Percentiles rank a stretch among this genome's conserved stretches.
Conservation (phyloP, 2,888 invertebrate species). For the Heliconius aoede region DNA sequence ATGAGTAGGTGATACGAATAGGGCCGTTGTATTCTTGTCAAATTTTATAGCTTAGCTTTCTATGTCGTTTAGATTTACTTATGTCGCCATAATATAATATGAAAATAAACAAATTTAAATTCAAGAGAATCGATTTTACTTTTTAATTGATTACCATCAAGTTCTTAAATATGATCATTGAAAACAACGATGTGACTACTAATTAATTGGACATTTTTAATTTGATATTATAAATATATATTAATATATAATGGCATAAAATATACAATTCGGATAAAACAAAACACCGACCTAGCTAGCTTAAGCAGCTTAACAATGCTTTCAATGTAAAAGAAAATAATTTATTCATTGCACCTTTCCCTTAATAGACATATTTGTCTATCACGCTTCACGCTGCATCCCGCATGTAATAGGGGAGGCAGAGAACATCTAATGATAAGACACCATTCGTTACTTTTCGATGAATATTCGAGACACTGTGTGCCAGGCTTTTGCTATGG, state of each 20-base stretch:
- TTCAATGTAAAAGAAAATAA: neutral
- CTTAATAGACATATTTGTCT: too few relatives aligned
- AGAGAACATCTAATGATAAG: too few relatives aligned
- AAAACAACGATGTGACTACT: neutral
- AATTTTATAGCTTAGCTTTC: constrained; percentile 34
- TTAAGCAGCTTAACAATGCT: too few relatives aligned
- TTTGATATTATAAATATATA: neutral
- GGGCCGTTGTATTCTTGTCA: constrained; percentile 16
- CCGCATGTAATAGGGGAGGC: too few relatives aligned
- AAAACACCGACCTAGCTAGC: constrained; percentile 27
- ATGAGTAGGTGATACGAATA: constrained; percentile 4
- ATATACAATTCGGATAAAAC: neutral
- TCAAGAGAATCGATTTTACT: constrained; percentile 28
- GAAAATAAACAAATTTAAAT: constrained; percentile 32
- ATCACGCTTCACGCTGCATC: too few relatives aligned
- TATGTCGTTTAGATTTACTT: constrained; percentile 22
- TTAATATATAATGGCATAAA: neutral
- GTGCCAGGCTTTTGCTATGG: too few relatives aligned
- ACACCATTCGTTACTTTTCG: too few relatives aligned
- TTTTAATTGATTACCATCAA: neutral
- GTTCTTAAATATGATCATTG: neutral
- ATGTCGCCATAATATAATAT: constrained; percentile 29
- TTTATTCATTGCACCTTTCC: neutral
- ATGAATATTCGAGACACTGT: too few relatives aligned
- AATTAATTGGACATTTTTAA: neutral